Conservation (phyloP, 1,140 invertebrate genomes). For the Liolophura sinensis region DNA sequence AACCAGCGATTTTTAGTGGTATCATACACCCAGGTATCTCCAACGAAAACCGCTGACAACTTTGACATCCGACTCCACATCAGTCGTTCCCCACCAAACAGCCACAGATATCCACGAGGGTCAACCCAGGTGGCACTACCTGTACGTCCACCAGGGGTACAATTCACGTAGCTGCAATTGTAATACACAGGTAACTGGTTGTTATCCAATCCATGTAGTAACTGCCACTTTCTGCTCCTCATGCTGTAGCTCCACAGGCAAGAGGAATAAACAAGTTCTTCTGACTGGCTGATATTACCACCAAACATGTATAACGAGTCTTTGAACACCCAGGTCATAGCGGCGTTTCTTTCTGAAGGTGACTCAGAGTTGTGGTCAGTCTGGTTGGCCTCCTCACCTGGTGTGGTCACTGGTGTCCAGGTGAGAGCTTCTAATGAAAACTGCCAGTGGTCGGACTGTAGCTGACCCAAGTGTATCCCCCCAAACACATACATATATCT, state of each 20-base stretch:
- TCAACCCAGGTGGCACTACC: slow-evolving; percentile 29
- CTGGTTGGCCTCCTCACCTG: no score
- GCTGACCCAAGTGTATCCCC: no score
- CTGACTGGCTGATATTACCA: slow-evolving; percentile 27
- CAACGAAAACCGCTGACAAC: slow-evolving; percentile 13
- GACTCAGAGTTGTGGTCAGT: no score
- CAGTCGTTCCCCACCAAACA: slow-evolving; percentile 39
- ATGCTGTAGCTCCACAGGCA: slow-evolving; percentile 32
- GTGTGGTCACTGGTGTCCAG: no score
- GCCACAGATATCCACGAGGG: slow-evolving; percentile 25
- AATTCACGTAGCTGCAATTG: background rate
- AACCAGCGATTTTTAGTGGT: slow-evolving; percentile 17
- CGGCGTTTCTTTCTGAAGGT: no score
- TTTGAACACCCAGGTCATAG: no score
- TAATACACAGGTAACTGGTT: slow-evolving; percentile 2
- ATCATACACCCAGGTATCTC: slow-evolving; percentile 33
- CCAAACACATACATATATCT: no score
- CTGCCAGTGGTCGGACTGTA: no score
- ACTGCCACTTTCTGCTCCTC: slow-evolving; percentile 20
- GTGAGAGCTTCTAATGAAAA: no score
- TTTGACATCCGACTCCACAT: background rate
- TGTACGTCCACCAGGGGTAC: slow-evolving; percentile 25
- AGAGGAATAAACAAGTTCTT: slow-evolving; percentile 24
- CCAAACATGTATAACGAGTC: slow-evolving; percentile 33
- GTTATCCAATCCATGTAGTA: slow-evolving; percentile 8